These are phyloP conservation scores for Nomada ruficornis DNA, from an alignment of 2,888 invertebrate genomes.

Conservation along the genomic window DNA sequence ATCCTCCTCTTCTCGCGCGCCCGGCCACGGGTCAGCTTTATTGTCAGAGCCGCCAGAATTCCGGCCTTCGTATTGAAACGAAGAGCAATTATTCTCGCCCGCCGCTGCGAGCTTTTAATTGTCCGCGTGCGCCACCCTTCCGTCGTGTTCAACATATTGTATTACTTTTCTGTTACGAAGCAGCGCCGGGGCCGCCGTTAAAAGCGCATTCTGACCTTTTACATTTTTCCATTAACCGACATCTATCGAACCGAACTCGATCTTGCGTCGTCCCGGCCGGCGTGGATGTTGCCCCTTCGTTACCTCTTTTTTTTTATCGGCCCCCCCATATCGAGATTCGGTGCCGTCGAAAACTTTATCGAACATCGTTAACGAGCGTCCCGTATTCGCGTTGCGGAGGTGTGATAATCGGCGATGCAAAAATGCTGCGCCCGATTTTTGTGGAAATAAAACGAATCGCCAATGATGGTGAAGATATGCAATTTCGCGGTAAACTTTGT, in stretches of 20 bases:
- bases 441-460: constrained; percentile 8
- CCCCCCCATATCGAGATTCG: not conserved
- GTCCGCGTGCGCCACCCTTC: constrained; percentile 47
- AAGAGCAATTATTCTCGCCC: constrained; percentile 73
- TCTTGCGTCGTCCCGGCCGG: not conserved
- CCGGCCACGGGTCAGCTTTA: constrained; percentile 67
- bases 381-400: not conserved
- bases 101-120: constrained; percentile 73
- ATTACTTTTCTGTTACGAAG: constrained; percentile 65
- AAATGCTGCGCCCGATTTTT: not conserved
- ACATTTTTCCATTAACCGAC: constrained; percentile 54
- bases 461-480: not conserved
- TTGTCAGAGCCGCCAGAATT: constrained; percentile 71
- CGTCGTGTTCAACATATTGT: constrained; percentile 64
- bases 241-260: constrained; percentile 36
- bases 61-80: constrained; percentile 73
- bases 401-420: constrained; percentile 2
- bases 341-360: constrained; percentile 22
- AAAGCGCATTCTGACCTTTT: constrained; percentile 50
- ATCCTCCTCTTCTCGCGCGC: constrained; percentile 67
- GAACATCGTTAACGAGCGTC: constrained; percentile 16
- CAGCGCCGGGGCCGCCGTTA: constrained; percentile 48
- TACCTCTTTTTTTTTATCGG: not conserved
- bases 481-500: not conserved
- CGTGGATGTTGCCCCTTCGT: too few species aligned